Evolutionary conservation across 1,140 invertebrate species (phyloP).

Genomic region (Rhyzopertha dominica): DNA sequence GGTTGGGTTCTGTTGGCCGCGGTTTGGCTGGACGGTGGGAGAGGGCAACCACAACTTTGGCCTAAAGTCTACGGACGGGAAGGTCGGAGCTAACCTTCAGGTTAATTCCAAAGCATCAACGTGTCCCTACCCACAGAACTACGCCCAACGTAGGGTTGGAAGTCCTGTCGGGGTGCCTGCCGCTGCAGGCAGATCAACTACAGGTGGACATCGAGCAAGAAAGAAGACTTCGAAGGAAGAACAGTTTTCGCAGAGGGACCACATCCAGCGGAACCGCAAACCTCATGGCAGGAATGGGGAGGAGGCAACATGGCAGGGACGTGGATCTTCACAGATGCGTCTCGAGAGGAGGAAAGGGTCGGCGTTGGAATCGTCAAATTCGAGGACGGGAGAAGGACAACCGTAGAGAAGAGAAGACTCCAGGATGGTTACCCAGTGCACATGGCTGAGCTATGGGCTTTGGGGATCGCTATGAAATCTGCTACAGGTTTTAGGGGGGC

Average conservation of each 20-base stretch:
- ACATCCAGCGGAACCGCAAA: constrained; percentile 1
- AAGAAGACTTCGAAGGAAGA: not conserved
- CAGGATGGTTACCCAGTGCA: not conserved
- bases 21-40: too few relatives aligned
- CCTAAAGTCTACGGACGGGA: too few relatives aligned
- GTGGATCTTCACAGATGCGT: constrained; percentile 2
- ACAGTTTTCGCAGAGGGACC: constrained; percentile 1
- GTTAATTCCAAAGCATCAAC: too few relatives aligned
- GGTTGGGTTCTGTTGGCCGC: too few relatives aligned
- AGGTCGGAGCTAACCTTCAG: too few relatives aligned
- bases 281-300: not conserved
- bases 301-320: not conserved
- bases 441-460: constrained; percentile 5
- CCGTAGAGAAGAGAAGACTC: not conserved
- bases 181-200: constrained; percentile 17
- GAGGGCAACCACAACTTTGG: too few relatives aligned
- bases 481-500: not conserved
- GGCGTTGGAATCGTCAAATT: not conserved
- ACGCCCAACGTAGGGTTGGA: constrained; percentile 14
- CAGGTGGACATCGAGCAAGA: too few relatives aligned
- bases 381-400: not conserved
- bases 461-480: not conserved
- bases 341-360: too few relatives aligned
- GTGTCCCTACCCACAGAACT: constrained; percentile 19
- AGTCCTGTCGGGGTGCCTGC: constrained; percentile 20